These are phyloP conservation scores for Delphinapterus leucas DNA, from an alignment of 2,113 vertebrate genomes.

Conservation along the genomic window DNA sequence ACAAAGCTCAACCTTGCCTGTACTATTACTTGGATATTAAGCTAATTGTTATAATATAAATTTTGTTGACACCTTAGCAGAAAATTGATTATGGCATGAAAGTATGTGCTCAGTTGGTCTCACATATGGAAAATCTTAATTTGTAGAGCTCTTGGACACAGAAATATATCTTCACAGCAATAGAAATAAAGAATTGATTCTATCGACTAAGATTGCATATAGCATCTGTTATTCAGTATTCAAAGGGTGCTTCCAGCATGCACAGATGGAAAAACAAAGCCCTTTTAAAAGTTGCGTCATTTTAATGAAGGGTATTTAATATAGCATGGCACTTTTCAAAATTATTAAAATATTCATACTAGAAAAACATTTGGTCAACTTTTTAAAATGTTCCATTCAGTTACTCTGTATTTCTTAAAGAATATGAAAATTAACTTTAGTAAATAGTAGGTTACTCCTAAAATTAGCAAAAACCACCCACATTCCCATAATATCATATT, in stretches of 20 bases:
- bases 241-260: conserved; percentile 46
- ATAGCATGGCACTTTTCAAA: not conserved
- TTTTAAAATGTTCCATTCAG: not conserved
- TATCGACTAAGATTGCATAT: not conserved
- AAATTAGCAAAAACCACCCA: not conserved
- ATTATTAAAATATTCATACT: not conserved
- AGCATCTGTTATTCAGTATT: conserved; percentile 68
- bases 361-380: not conserved
- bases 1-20: not conserved
- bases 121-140: conserved; percentile 53
- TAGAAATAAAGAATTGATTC: conserved; percentile 44
- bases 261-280: conserved; percentile 62
- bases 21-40: not conserved
- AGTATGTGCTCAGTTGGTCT: conserved; percentile 46
- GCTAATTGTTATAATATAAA: not conserved
- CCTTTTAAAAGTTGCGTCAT: conserved; percentile 29
- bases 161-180: conserved; percentile 1
- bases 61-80: conserved; percentile 21
- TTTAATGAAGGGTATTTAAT: conserved; percentile 57
- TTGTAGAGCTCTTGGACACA: conserved; percentile 16
- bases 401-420: not conserved
- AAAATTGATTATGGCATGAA: conserved; percentile 37
- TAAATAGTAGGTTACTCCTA: not conserved
- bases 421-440: not conserved
- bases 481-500: not conserved